Evolutionary conservation across 2,113 vertebrate species (phyloP).

Genomic region (Callithrix jacchus): DNA sequence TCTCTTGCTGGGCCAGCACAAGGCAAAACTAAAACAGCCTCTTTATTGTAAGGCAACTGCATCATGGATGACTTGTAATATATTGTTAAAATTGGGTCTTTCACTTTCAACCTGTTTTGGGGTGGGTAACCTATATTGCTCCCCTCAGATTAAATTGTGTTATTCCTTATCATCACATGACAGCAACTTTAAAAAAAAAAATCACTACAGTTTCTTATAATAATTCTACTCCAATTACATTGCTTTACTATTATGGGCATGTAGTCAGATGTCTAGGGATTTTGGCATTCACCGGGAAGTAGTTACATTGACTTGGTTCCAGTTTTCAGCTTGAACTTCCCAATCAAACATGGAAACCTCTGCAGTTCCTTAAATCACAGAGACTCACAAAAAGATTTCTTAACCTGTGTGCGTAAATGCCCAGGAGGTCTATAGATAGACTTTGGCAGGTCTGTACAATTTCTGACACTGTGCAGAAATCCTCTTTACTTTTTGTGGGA

Average conservation of each 20-base stretch:
- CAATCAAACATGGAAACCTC: conserved; percentile 26
- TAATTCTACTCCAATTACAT: neutral
- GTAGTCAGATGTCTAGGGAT: neutral
- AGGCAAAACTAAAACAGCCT: neutral
- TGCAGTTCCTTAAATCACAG: neutral
- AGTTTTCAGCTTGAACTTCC: conserved; percentile 30
- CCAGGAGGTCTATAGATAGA: neutral
- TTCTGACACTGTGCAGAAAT: neutral
- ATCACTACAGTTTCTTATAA: neutral
- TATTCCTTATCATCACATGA: neutral
- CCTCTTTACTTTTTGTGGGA: neutral
- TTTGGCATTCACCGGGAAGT: neutral
- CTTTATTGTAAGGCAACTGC: neutral
- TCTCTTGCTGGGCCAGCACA: neutral
- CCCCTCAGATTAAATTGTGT: neutral
- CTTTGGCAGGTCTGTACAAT: neutral
- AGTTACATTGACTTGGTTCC: neutral
- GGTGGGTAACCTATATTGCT: neutral
- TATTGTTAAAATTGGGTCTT: neutral
- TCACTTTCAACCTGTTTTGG: neutral
- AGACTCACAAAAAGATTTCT: neutral
- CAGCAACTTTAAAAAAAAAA: neutral
- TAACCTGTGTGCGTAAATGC: neutral
- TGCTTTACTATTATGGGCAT: neutral
- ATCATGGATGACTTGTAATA: neutral